Conservation (phyloP, 2,113 vertebrate genomes). For the Himantopus leucocephalus region DNA sequence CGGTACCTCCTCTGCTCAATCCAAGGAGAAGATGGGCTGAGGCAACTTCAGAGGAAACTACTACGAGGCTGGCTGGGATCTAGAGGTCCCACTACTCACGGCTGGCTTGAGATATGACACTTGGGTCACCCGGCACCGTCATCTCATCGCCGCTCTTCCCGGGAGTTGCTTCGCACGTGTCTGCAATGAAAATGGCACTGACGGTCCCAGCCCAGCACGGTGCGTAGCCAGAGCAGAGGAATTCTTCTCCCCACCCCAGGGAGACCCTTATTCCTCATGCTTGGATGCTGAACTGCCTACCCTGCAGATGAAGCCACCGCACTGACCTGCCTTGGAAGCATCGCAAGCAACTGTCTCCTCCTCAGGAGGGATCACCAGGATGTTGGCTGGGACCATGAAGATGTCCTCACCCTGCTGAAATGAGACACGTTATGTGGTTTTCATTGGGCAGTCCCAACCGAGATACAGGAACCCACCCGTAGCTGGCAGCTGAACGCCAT, state of each 20-base stretch:
- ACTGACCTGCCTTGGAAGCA: slow-evolving; percentile 11
- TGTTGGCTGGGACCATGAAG: neutral
- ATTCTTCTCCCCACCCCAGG: neutral
- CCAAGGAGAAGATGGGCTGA: neutral
- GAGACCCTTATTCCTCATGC: neutral
- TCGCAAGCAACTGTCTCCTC: neutral
- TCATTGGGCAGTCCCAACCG: neutral
- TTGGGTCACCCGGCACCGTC: fast-evolving
- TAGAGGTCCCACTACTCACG: neutral
- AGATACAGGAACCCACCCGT: neutral
- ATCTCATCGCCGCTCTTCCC: neutral
- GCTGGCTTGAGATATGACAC: neutral
- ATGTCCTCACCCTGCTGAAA: neutral
- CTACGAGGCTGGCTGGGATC: neutral
- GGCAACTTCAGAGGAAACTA: neutral
- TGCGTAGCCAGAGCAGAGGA: neutral
- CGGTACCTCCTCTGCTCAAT: neutral
- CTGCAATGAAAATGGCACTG: neutral
- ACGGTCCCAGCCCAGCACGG: neutral
- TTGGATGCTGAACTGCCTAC: neutral
- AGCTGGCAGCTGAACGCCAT: neutral
- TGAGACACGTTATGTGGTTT: fast-evolving
- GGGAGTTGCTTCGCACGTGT: neutral
- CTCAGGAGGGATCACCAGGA: slow-evolving; percentile 17
- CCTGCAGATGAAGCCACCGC: neutral